Evolutionary conservation across 2,113 vertebrate genomes (phyloP), one percentile per base, ranked within the genome.

Genomic region (Seriola aureovittata): DNA sequence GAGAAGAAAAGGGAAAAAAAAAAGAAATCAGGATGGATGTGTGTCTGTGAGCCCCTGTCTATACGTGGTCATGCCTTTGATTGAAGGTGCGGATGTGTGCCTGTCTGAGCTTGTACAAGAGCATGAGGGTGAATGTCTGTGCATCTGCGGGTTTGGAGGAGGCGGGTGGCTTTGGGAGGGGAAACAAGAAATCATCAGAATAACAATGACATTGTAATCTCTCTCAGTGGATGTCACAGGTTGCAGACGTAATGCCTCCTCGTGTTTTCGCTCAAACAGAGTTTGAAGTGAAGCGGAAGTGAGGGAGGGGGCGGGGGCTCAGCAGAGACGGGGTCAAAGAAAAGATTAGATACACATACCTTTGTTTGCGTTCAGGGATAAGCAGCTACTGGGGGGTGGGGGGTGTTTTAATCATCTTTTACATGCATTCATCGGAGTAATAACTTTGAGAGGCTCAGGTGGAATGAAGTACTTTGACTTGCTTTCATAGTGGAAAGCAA

Each of bases 241-340:
- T 88, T 79, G 85, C 52, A 80, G 74, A 58, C 65, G 25, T 72
- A 82, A 81, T 83, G 63, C 63, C 50, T 66, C 50, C 60, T 60
- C 32, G 91, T 95, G 96, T 96, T 96, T 95, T 96, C 96, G 95
- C 95, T 96, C 96, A 95, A 96, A 95, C 94, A 90, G 89, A 95
- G 94, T 96, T 82, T 96, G 82, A 62, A 34, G 70, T 13, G 40
- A 42, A 11, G 40, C 8, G 8, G 40, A 1, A 8, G 38, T 38
- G 40, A 11, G 2, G 40, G 8, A 10, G 7, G 40, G 10, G 8
- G 10, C 0, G 10, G 40, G 64, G 73, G 58, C 75, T 72, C 40
- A 52, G 76, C 73, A 78, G 76, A 78, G 80, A 74, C 36, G 1
- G 66, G 82, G 86, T 80, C 85, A 87, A 87, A 71, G 76, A 62